phyloP scores from a whole-genome alignment of 2,797 vertebrate genomes.

The Falco columbarius region DNA sequence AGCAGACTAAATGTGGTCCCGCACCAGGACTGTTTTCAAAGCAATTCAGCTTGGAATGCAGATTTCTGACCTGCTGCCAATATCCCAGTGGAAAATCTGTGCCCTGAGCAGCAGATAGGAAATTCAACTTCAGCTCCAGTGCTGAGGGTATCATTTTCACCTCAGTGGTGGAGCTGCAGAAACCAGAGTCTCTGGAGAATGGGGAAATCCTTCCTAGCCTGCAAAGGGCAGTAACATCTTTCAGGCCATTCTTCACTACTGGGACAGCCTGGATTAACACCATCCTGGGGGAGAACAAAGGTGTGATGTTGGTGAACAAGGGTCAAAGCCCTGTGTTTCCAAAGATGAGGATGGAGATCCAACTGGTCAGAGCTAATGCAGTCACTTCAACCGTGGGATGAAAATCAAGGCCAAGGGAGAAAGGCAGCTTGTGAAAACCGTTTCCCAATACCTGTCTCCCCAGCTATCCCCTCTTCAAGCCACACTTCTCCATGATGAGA shows the following conservation, averaged over 20 bases:
- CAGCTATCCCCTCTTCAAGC: not conserved
- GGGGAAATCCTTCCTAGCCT: not conserved
- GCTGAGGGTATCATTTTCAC: constrained; percentile 55
- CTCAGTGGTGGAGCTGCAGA: not conserved
- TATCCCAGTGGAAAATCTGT: constrained; percentile 62
- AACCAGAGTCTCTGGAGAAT: not conserved
- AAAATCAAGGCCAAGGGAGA: not conserved
- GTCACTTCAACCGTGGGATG: not conserved
- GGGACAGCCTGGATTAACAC: not conserved
- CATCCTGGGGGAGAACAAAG: not conserved
- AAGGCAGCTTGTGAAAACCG: not conserved
- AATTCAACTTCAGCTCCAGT: constrained; percentile 46
- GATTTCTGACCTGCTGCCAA: constrained; percentile 60
- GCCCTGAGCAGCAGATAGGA: constrained; percentile 55
- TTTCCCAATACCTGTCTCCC: not conserved
- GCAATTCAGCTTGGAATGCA: constrained; percentile 53
- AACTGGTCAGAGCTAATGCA: not conserved
- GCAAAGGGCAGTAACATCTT: not conserved
- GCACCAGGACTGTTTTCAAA: constrained; percentile 48
- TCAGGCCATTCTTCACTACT: not conserved
- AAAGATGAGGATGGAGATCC: not conserved
- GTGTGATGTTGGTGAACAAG: not conserved
- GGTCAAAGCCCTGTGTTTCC: not conserved
- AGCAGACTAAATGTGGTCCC: constrained; percentile 14
- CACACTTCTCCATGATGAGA: not conserved